A percentile compares a stretch with the other conserved stretches of the same genome.
These are phyloP conservation scores for Caenorhabditis becei DNA, from an alignment of 2,888 invertebrate species.

Conservation along the genomic window DNA sequence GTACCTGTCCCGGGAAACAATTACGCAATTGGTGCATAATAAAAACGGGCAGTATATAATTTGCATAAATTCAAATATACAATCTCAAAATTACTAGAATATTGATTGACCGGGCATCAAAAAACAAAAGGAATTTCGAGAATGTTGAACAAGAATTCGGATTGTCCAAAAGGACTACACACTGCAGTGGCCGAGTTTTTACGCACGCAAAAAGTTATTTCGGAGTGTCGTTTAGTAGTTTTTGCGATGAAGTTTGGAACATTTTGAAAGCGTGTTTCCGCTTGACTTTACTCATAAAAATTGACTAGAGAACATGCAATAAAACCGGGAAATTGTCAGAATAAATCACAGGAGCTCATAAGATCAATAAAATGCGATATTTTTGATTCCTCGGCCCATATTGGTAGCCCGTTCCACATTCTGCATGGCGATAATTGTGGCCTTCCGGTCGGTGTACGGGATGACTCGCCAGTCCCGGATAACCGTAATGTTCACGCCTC, in stretches of 20 bases:
- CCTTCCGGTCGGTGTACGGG: slow-evolving; percentile 48
- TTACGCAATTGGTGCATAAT: too few species aligned
- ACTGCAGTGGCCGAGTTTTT: neutral
- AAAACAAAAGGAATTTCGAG: slow-evolving; percentile 10
- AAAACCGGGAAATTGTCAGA: neutral
- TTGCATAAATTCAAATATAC: too few species aligned
- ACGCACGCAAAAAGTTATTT: neutral
- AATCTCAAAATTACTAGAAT: too few species aligned
- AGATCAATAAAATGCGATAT: slow-evolving; percentile 29
- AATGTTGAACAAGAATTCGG: slow-evolving; percentile 4
- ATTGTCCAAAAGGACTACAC: slow-evolving; percentile 34
- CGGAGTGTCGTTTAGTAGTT: slow-evolving; percentile 23
- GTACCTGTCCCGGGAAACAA: neutral
- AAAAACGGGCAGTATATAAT: too few species aligned
- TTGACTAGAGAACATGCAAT: too few species aligned
- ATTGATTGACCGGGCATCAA: slow-evolving; percentile 3
- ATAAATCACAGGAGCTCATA: neutral
- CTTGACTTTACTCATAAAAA: neutral
- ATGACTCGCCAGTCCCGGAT: slow-evolving; percentile 54
- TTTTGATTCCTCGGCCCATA: slow-evolving; percentile 39
- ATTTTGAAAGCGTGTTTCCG: too few species aligned
- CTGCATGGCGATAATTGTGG: slow-evolving; percentile 51
- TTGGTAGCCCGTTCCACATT: slow-evolving; percentile 43
- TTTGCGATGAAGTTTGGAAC: neutral
- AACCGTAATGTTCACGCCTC: slow-evolving; percentile 47